Base-by-base conservation (phyloP, 2,888 invertebrate genomes). In the Neelides folsomi region DNA sequence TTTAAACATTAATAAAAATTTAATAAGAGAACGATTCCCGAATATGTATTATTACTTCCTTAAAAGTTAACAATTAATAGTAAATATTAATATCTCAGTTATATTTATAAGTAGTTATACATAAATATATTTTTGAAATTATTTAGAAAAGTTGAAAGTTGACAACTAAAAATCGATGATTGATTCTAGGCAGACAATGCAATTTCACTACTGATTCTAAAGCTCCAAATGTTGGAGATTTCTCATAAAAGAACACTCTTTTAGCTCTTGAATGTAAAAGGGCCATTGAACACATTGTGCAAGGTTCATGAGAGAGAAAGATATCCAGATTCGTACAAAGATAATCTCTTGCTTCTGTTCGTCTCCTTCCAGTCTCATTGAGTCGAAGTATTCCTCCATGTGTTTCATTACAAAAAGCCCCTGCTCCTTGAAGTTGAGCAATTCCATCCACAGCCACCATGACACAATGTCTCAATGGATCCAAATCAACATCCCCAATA, bases 201-300 rank as follows among this genome's bases (percentile, higher is more conserved):
- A 95, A 68, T 66, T 86, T 83, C 2, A 80, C 78, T 51, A 72
- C 74, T 1, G 81, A 80, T 1, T 79, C 79, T 1, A 94, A 70
- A 0, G 81, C 86, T 1, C 94, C 94, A 52, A 75, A 73, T 0
- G 63, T 52, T 10, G 54, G 52, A 0, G 70, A 68, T 0, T 72
- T 66, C 1, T 72, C 67, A 5, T 79, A 76, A 67, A 82, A 94
- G 69, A 93, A 94, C 2, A 94, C 80, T 53, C 86, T 75, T 49
- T 79, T 79, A 0, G 79, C 81, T 56, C 95, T 75, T n/a, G 90
- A 87, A 70, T 97, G 95, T 0, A 93, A 77, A 50, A 97, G 72
- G 0, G 86, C 94, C 95, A 97, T 97, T 0, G 89, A 76, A 72
- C 97, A 97, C 83, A 95, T 88, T 1, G 86, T 68, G 71, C 97